These are phyloP conservation scores for Phymatocera aterrima DNA, from an alignment of 2,888 invertebrate genomes.

Conservation along the genomic window DNA sequence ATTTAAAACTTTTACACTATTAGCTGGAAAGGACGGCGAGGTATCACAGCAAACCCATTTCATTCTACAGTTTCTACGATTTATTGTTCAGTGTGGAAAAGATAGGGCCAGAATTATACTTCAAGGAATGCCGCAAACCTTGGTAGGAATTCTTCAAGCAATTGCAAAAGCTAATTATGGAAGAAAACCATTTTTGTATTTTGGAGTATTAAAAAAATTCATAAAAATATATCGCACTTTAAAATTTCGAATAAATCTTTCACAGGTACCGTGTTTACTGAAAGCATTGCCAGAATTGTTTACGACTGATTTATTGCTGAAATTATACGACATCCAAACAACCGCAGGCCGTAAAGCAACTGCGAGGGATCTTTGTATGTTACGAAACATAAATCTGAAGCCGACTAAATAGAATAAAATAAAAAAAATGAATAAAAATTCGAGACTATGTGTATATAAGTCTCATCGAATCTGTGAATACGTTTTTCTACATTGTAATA, in stretches of 20 bases:
- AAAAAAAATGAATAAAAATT: too few species aligned
- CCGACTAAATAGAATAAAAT: slow-evolving; percentile 72
- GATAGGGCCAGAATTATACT: slow-evolving; percentile 84
- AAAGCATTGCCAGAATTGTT: slow-evolving; percentile 88
- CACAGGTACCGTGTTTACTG: slow-evolving; percentile 84
- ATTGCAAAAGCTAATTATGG: too few species aligned
- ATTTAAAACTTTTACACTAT: slow-evolving; percentile 84
- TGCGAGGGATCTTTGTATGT: slow-evolving; percentile 90
- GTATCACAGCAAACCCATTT: slow-evolving; percentile 90
- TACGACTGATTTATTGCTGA: slow-evolving; percentile 83
- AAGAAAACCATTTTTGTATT: too few species aligned
- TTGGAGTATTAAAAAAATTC: not conserved
- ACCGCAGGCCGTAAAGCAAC: slow-evolving; percentile 88
- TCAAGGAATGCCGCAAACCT: slow-evolving; percentile 84
- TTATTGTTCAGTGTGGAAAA: slow-evolving; percentile 86
- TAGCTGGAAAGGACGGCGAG: slow-evolving; percentile 84
- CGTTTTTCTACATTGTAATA: slow-evolving; percentile 2
- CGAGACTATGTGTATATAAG: not conserved
- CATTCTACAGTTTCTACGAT: slow-evolving; percentile 86
- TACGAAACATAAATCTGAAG: slow-evolving; percentile 87
- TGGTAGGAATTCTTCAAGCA: slow-evolving; percentile 72
- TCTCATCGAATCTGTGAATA: slow-evolving; percentile 13
- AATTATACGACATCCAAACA: slow-evolving; percentile 87
- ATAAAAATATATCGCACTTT: not conserved
- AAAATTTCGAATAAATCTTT: not conserved